Evolutionary conservation across 1,140 invertebrate species (phyloP).

Genomic region (Battus philenor): DNA sequence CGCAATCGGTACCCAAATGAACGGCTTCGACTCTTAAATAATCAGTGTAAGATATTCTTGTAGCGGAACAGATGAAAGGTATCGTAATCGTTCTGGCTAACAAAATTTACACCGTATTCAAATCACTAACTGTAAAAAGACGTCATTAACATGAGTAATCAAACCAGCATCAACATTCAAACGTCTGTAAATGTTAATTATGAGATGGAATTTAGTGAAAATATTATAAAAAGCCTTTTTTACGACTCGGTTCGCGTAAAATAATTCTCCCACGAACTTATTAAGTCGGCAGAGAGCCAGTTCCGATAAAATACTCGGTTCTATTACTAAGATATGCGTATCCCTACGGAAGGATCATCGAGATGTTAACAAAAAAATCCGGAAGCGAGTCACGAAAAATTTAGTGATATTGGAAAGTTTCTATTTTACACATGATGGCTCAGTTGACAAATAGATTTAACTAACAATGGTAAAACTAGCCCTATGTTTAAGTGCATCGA

Average conservation of each 20-base stretch:
- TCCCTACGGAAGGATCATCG: too few relatives aligned
- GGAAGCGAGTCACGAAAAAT: slow-evolving; percentile 2
- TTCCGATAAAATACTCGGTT: too few relatives aligned
- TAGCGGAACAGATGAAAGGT: slow-evolving; percentile 34
- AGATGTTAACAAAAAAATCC: too few relatives aligned
- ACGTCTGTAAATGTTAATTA: slow-evolving; percentile 56
- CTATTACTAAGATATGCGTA: too few relatives aligned
- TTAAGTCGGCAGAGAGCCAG: slow-evolving; percentile 38
- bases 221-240: slow-evolving; percentile 31
- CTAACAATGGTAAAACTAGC: slow-evolving; percentile 42
- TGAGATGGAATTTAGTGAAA: slow-evolving; percentile 57
- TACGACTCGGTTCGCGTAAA: slow-evolving; percentile 27
- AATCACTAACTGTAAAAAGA: slow-evolving; percentile 52
- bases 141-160: slow-evolving; percentile 57
- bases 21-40: slow-evolving; percentile 23
- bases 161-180: slow-evolving; percentile 53
- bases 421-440: too few relatives aligned
- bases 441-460: slow-evolving; percentile 4
- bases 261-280: slow-evolving; percentile 34
- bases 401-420: too few relatives aligned
- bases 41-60: slow-evolving; percentile 27
- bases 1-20: too few relatives aligned
- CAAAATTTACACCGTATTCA: slow-evolving; percentile 50
- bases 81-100: slow-evolving; percentile 43
- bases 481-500: slow-evolving; percentile 64